Base-by-base conservation (phyloP, 1,140 invertebrate genomes). In the Diabrotica virgifera region DNA sequence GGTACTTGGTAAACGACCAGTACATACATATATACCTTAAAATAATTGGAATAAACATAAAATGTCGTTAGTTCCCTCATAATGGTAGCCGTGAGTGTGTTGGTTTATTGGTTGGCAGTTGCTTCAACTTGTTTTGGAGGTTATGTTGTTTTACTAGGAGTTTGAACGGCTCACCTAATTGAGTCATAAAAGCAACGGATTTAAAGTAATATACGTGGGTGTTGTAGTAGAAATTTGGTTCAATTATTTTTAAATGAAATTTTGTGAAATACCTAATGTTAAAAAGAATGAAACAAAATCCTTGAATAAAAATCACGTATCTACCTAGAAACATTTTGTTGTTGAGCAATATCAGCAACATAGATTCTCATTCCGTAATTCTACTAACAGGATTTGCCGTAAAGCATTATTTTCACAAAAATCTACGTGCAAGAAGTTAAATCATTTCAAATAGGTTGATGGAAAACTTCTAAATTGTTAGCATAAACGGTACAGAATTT, bases 31-130 rank as follows among this genome's bases (percentile, higher is more conserved):
- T 38, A 55, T 62, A 59, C 58, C 58, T 59, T 35, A 54, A 54
- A 53, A 62, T 62, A 62, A 62, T 62, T 62, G 60, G 60, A 62
- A 62, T 53, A 55, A 62, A 62, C 11, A 62, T 62, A 62, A 62
- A 62, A 55, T 55, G 60, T 62, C 60, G 36, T 59, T 50, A 59
- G 58, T 7, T 11, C 0, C 24, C 37, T 57, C 35, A 36, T 57
- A 57, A 57, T 57, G 35, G 55, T 36, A 57, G 36, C 55, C 55
- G 36, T 57, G 55, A 57, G 55, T 57, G 36, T 57, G 24, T 57
- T 57, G 35, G 53, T 55, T 57, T 57, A 57, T 57, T 37, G 55
- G 55, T 12, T 12, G 55, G 36, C 36, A 36, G 35, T 56, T n/a
- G 9, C 7, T 57, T 57, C 55, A 36, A 36, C 55, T 57, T 36